Evolutionary conservation across 2,888 invertebrate genomes (phyloP).

Genomic region (Candidula unifasciata): DNA sequence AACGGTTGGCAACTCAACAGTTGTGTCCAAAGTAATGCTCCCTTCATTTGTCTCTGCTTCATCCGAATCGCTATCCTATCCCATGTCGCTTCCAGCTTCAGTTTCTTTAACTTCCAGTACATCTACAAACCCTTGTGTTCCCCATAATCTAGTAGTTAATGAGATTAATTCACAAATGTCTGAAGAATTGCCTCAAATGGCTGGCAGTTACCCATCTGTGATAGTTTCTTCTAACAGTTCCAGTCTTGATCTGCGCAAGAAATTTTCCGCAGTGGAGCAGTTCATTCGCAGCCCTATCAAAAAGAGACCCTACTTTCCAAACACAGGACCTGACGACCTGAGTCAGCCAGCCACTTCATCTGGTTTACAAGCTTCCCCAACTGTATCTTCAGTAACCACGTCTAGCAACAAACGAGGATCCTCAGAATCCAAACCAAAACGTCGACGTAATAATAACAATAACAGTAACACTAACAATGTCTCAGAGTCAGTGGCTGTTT

Average conservation of each 20-base stretch:
- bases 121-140: conserved; percentile 39
- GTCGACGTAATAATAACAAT: conserved; percentile 33
- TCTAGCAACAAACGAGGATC: conserved; percentile 37
- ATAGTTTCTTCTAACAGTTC: conserved; percentile 69
- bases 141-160: conserved; percentile 45
- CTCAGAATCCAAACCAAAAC: conserved; percentile 42
- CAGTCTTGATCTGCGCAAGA: conserved; percentile 70
- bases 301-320: conserved; percentile 73
- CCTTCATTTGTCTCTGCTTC: conserved; percentile 25
- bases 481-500: background rate
- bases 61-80: background rate
- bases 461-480: conserved; percentile 2
- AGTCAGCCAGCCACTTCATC: conserved; percentile 20
- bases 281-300: conserved; percentile 74
- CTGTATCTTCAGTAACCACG: background rate
- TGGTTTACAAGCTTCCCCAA: background rate
- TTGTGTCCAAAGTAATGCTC: conserved; percentile 56
- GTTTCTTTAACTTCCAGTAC: conserved; percentile 37
- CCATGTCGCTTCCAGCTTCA: conserved; percentile 1
- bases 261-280: conserved; percentile 62
- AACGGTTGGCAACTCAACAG: conserved; percentile 48
- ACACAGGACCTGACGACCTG: conserved; percentile 40
- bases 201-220: conserved; percentile 61
- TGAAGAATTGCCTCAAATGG: conserved; percentile 44
- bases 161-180: conserved; percentile 45